phyloP scores from a whole-genome alignment of 2,888 invertebrate genomes.

The Spisula solida region DNA sequence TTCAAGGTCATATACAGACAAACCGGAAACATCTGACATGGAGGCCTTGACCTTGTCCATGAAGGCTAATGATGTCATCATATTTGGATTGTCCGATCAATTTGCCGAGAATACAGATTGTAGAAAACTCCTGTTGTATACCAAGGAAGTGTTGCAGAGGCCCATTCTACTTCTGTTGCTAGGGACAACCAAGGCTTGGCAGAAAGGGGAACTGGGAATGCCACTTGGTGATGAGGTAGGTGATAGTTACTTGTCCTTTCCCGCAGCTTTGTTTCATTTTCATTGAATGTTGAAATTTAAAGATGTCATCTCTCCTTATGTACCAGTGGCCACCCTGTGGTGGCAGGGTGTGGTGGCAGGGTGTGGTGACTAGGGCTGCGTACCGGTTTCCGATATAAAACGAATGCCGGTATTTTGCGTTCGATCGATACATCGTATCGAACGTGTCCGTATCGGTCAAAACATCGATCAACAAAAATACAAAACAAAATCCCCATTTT shows the following conservation, averaged over 20 bases:
- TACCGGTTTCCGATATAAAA: too few relatives aligned
- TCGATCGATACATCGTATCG: too few relatives aligned
- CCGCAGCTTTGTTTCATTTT: too few relatives aligned
- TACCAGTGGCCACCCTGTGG: too few relatives aligned
- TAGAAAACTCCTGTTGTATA: constrained; percentile 79
- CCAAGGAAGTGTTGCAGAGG: constrained; percentile 81
- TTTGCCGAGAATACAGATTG: constrained; percentile 80
- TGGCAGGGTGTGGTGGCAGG: too few relatives aligned
- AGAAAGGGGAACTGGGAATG: constrained; percentile 79
- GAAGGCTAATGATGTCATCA: constrained; percentile 81
- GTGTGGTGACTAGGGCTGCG: too few relatives aligned
- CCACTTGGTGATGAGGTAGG: constrained; percentile 78
- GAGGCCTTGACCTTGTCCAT: constrained; percentile 81
- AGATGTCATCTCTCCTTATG: too few relatives aligned
- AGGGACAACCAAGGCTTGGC: constrained; percentile 82
- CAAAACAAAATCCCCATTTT: too few relatives aligned
- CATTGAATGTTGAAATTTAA: too few relatives aligned
- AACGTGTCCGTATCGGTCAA: too few relatives aligned
- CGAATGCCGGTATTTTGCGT: too few relatives aligned
- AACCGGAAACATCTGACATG: constrained; percentile 79
- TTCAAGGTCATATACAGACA: constrained; percentile 81
- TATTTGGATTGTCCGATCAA: constrained; percentile 84
- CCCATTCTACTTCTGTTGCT: constrained; percentile 81
- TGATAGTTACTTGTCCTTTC: not conserved
- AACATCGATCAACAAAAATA: too few relatives aligned